Percentiles rank a stretch among this genome's conserved stretches.
Evolutionary conservation across 1,140 invertebrate genomes (phyloP).

Genomic region (Drosophila novamexicana): DNA sequence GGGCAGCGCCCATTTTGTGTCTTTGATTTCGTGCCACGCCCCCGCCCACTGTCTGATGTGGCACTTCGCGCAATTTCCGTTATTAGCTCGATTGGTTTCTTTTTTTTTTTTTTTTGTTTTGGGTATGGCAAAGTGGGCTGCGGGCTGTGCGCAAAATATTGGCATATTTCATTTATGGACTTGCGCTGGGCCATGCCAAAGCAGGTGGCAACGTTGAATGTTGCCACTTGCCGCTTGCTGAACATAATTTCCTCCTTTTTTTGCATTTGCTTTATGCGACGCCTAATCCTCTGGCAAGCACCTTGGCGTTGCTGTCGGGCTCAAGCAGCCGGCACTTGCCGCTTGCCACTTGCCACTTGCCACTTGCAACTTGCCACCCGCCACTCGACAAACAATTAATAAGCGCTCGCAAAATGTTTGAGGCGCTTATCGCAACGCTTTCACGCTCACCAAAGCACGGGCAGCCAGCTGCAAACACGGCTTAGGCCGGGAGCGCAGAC

Average conservation of each 20-base stretch:
- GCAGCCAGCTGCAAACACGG: conserved; percentile 17
- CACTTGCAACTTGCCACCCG: conserved; percentile 31
- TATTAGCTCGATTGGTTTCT: conserved; percentile 78
- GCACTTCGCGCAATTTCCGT: conserved; percentile 60
- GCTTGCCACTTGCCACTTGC: conserved; percentile 4
- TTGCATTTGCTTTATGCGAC: conserved; percentile 41
- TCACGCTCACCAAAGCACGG: conserved; percentile 44
- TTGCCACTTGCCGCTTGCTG: conserved; percentile 11
- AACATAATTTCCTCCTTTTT: too few relatives aligned
- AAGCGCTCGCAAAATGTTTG: conserved; percentile 74
- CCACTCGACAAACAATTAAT: conserved; percentile 76
- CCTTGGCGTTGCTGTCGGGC: conserved; percentile 2
- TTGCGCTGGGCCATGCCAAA: conserved; percentile 11
- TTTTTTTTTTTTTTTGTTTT: too few relatives aligned
- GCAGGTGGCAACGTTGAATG: conserved; percentile 33
- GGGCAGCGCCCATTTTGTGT: conserved; percentile 17
- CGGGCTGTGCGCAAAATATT: neutral
- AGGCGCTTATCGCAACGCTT: conserved; percentile 69
- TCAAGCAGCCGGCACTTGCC: neutral
- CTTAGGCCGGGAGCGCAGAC: neutral
- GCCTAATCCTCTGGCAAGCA: conserved; percentile 62
- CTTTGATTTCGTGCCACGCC: conserved; percentile 22
- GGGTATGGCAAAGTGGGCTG: conserved; percentile 48
- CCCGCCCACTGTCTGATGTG: neutral
- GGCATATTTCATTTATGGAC: conserved; percentile 29